Conservation (phyloP, 2,797 vertebrate species). For the Pseudochirops cupreus region DNA sequence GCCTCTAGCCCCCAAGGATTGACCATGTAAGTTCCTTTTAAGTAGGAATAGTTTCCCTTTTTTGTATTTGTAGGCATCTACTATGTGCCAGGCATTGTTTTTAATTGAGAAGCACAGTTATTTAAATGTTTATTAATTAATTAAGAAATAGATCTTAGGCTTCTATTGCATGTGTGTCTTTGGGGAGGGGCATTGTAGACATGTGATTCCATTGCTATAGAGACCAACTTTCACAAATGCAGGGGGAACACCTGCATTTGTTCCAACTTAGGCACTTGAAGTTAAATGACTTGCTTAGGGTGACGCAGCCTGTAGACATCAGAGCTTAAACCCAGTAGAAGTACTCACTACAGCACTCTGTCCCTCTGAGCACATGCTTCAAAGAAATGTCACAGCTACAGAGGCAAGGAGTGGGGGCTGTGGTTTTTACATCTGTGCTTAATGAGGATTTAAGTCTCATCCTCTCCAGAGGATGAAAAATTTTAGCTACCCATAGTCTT, state of each 20-base stretch:
- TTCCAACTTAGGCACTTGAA: not conserved
- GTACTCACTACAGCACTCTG: not conserved
- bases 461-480: too few species aligned
- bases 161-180: not conserved
- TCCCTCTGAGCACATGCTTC: constrained; percentile 48
- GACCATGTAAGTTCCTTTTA: not conserved
- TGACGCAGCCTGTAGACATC: not conserved
- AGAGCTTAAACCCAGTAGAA: not conserved
- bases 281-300: not conserved
- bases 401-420: constrained; percentile 28
- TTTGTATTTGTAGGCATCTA: not conserved
- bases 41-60: not conserved
- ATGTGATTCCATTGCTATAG: not conserved
- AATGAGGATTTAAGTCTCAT: constrained; percentile 31
- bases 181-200: not conserved
- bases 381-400: constrained; percentile 48
- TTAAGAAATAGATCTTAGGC: not conserved
- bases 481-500: constrained; percentile 76
- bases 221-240: not conserved
- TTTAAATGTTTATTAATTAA: not conserved
- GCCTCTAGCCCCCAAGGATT: not conserved
- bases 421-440: constrained; percentile 65
- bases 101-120: not conserved
- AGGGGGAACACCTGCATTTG: not conserved
- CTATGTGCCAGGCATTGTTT: not conserved